A percentile compares a stretch with the other conserved stretches of the same genome.
phyloP scores from a whole-genome alignment of 2,888 invertebrate species.

The Oxytorus armatus region DNA sequence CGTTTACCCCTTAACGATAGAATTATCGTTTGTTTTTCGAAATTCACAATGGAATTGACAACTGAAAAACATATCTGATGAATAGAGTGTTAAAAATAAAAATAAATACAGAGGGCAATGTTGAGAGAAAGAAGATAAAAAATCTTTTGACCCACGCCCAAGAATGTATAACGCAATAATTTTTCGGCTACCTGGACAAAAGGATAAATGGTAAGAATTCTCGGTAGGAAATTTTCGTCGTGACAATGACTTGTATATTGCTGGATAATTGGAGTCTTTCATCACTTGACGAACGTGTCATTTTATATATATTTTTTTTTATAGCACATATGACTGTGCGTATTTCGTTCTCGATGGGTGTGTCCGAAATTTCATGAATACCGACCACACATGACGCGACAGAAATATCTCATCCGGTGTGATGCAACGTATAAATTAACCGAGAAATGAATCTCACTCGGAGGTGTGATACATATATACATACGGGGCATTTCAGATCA shows the following conservation, averaged over 20 bases:
- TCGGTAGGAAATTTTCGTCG: constrained; percentile 16
- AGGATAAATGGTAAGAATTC: constrained; percentile 40
- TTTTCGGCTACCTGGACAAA: neutral
- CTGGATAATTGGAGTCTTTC: constrained; percentile 2
- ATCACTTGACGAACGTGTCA: neutral
- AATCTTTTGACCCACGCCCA: constrained; percentile 26
- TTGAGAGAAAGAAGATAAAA: constrained; percentile 14
- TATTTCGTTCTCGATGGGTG: neutral
- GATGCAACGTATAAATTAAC: constrained; percentile 4
- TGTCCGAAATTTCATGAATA: neutral
- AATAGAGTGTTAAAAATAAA: constrained; percentile 10
- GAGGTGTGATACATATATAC: neutral
- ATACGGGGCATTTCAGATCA: neutral
- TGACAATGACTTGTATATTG: too few species aligned
- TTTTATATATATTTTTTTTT: neutral
- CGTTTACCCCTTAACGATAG: too few species aligned
- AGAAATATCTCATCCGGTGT: constrained; percentile 19
- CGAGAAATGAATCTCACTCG: constrained; percentile 9
- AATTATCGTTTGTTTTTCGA: too few species aligned
- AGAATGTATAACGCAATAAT: constrained; percentile 24
- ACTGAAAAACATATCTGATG: neutral
- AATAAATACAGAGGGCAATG: constrained; percentile 26
- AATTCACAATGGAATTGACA: too few species aligned
- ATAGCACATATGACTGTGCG: too few species aligned
- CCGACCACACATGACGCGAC: constrained; percentile 26